Base-by-base conservation (phyloP, 2,113 vertebrate genomes). In the Xiphorhynchus elegans region DNA sequence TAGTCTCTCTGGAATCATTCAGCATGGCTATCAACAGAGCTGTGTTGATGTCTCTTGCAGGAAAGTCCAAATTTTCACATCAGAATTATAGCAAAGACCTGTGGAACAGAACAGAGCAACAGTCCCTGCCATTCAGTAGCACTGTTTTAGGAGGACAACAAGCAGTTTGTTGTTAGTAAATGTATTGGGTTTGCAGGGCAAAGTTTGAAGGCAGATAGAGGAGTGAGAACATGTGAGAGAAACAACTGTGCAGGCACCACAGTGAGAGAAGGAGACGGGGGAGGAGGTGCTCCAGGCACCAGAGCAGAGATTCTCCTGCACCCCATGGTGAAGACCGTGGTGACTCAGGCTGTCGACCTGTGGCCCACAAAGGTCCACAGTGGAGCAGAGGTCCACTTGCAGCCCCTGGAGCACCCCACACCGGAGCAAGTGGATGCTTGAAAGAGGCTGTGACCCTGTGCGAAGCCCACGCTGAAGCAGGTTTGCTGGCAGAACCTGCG, bases 271-370 rank as follows among this genome's bases (percentile, higher is more conserved):
- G 28, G n/a, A 63, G 8, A 18, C 28, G 29, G 10, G 3, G 9
- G 4, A 60, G 8, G 17, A 68, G 4, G 7, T 24, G 6, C 7
- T 84, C 9, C 60, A 58, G n/a, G 8, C 2, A 1, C 11, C 0
- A 0, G 24, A 93, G 17, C 39, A 70, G 13, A 50, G 17, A n/a
- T 60, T 70, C 10, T 35, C 6, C 4, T 50, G 46, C 11, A 55
- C 7, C 9, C 3, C 2, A 0, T 14, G 23, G 16, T 44, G 58
- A 39, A 40, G 9, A 13, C 28, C 10, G 2, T 55, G n/a, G 40
- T 7, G n/a, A 33, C 9, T 18, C 69, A 56, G 55, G 40, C 21
- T 26, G 33, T 31, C 3, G 7, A 31, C 10, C 49, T 63, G 58
- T 21, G 37, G 69, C 11, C n/a, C 21, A 39, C 13, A 24, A 40